These are phyloP conservation scores for Leptopilina myrica DNA, from an alignment of 2,888 invertebrate genomes.

Conservation along the genomic window DNA sequence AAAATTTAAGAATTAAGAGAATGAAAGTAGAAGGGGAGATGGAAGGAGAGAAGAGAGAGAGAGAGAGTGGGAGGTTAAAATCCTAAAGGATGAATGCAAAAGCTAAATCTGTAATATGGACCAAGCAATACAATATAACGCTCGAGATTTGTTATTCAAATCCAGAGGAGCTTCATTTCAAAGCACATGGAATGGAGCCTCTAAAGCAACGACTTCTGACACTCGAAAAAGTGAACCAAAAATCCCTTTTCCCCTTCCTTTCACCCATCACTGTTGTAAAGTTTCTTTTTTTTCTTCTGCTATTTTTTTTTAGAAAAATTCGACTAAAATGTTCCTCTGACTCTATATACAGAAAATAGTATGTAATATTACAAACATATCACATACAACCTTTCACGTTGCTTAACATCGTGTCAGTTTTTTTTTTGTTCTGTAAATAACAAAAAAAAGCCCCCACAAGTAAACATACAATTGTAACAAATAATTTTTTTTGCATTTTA, in stretches of 20 bases:
- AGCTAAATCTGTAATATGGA: conserved; percentile 6
- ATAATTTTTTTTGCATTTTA: no score
- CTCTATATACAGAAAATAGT: background rate
- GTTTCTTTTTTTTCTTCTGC: background rate
- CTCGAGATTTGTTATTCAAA: conserved; percentile 30
- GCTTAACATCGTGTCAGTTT: no score
- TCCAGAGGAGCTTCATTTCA: conserved; percentile 20
- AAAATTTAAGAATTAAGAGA: no score
- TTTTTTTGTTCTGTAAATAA: no score
- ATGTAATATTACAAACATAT: background rate
- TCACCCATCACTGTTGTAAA: background rate
- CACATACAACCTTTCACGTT: no score
- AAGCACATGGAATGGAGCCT: background rate
- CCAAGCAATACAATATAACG: conserved; percentile 8
- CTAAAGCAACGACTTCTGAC: conserved; percentile 22
- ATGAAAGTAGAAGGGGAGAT: background rate
- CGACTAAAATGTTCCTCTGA: background rate
- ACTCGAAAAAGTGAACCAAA: conserved; percentile 15
- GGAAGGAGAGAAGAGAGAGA: background rate
- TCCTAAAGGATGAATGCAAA: background rate
- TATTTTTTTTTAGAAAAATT: background rate
- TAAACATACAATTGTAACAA: no score
- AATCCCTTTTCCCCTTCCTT: no score
- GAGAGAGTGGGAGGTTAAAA: background rate
- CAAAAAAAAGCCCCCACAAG: no score